Evolutionary conservation across 2,888 invertebrate genomes (phyloP).

Genomic region (Spisula solida): DNA sequence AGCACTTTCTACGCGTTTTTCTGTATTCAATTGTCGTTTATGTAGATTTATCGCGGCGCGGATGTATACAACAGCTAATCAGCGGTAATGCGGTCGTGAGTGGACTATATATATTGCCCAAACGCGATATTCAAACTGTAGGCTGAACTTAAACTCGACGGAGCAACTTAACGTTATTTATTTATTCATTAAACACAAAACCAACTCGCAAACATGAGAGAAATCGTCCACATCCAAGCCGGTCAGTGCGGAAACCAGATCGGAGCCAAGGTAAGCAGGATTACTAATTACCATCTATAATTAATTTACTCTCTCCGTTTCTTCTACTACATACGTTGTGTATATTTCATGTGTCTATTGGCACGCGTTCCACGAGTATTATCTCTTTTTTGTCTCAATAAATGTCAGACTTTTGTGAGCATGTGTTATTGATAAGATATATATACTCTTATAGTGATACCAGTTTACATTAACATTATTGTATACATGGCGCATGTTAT

Average conservation of each 20-base stretch:
- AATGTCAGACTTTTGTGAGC: no score
- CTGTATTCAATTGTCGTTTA: not conserved
- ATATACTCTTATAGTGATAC: no score
- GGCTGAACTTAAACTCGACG: conserved; percentile 19
- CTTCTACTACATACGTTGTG: not conserved
- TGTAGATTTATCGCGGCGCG: not conserved
- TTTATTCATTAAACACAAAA: not conserved
- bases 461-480: no score
- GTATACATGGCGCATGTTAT: no score
- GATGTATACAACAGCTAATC: conserved; percentile 1
- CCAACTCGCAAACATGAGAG: conserved; percentile 28
- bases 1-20: no score
- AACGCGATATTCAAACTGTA: not conserved
- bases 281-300: not conserved
- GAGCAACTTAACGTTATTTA: conserved; percentile 20
- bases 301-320: not conserved
- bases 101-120: conserved; percentile 19
- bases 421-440: no score
- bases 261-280: conserved; percentile 40
- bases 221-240: conserved; percentile 50
- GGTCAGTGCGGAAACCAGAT: conserved; percentile 51
- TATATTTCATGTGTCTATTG: not conserved
- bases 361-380: not conserved
- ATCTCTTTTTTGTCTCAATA: no score
- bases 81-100: conserved; percentile 16